phyloP scores from a whole-genome alignment of 2,888 invertebrate species.

The Sclerodermus sp. region DNA sequence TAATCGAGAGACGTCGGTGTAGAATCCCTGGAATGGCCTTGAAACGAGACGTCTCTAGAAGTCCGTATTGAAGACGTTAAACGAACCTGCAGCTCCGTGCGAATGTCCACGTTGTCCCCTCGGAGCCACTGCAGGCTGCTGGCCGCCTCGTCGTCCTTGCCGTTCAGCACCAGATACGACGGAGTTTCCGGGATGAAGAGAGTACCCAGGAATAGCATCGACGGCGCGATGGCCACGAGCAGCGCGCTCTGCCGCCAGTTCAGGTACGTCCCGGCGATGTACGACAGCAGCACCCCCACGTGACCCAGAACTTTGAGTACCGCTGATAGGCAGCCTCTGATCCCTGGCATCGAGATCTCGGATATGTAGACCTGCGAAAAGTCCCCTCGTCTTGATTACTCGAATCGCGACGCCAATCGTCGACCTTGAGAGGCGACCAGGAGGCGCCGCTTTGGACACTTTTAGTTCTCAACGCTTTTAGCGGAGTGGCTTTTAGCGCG shows the following conservation, averaged over 20 bases:
- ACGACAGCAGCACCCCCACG: conserved; percentile 81
- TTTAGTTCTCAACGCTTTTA: no score
- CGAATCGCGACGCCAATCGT: no score
- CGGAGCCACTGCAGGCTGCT: conserved; percentile 77
- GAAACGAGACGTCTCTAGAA: conserved; percentile 6
- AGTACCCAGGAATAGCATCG: conserved; percentile 75
- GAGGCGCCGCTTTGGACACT: no score
- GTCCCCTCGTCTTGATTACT: no score
- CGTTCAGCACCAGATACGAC: conserved; percentile 76
- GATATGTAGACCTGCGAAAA: conserved; percentile 79
- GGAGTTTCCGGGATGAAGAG: conserved; percentile 88
- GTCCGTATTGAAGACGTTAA: not conserved
- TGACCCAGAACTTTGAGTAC: conserved; percentile 84
- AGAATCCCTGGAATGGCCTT: not conserved
- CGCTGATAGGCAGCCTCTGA: conserved; percentile 84
- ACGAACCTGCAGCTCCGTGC: conserved; percentile 66
- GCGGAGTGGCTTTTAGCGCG: no score
- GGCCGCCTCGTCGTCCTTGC: conserved; percentile 73
- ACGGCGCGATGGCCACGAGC: conserved; percentile 76
- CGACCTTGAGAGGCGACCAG: no score
- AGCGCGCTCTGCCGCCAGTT: conserved; percentile 85
- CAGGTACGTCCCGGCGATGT: conserved; percentile 79
- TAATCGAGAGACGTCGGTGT: not conserved
- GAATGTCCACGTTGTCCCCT: conserved; percentile 78
- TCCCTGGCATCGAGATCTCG: conserved; percentile 85